Percentiles rank a stretch among this genome's conserved stretches.
These are phyloP conservation scores for Microtus montanus DNA, from an alignment of 2,113 vertebrate genomes.

Conservation along the genomic window DNA sequence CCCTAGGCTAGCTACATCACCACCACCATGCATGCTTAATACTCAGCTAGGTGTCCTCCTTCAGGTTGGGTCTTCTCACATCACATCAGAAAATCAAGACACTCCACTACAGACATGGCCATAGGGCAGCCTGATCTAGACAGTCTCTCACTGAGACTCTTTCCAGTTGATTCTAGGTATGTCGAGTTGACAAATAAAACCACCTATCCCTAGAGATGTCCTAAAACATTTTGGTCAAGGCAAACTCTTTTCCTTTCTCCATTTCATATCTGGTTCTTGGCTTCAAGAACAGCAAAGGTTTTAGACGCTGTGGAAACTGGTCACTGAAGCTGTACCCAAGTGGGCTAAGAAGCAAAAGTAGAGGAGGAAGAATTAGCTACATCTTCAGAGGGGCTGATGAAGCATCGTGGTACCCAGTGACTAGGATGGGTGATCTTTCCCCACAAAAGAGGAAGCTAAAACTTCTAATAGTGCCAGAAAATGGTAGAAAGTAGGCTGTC, in stretches of 20 bases:
- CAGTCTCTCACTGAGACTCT: neutral
- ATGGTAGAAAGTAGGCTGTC: neutral
- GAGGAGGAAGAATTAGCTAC: neutral
- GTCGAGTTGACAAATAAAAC: neutral
- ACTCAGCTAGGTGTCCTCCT: too few relatives aligned
- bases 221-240: neutral
- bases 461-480: neutral
- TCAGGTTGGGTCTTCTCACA: neutral
- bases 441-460: neutral
- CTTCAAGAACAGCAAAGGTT: neutral
- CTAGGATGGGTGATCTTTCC: neutral
- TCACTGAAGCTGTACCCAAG: neutral
- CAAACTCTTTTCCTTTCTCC: neutral
- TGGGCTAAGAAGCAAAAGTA: neutral
- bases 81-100: neutral
- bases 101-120: neutral
- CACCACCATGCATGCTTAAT: too few relatives aligned
- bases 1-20: neutral
- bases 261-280: neutral
- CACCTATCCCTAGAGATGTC: neutral
- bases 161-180: neutral
- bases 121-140: neutral
- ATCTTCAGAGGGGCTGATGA: neutral
- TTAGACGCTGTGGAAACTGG: neutral
- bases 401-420: fast-evolving